Evolutionary conservation across 2,797 vertebrate species (phyloP).

Genomic region (Pseudochirops corinnae): DNA sequence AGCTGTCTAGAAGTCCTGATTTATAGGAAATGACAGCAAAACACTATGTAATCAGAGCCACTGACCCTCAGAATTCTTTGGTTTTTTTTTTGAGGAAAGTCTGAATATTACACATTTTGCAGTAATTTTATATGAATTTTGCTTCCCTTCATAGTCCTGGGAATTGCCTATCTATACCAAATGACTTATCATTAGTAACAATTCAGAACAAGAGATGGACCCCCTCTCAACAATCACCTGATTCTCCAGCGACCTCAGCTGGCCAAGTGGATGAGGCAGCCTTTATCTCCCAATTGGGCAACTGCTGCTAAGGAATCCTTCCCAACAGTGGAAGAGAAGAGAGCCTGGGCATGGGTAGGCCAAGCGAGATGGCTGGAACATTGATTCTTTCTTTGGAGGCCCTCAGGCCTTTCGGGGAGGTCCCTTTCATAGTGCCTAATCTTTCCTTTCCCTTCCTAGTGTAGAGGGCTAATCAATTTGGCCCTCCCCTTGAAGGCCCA

Average conservation of each 20-base stretch:
- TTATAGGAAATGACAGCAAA: slow-evolving; percentile 67
- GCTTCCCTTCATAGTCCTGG: slow-evolving; percentile 20
- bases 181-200: slow-evolving; percentile 54
- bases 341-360: background rate
- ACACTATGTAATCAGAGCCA: slow-evolving; percentile 68
- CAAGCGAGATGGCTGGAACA: background rate
- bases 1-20: slow-evolving; percentile 56
- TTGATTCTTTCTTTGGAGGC: background rate
- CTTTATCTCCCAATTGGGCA: background rate
- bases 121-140: slow-evolving; percentile 14
- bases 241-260: background rate
- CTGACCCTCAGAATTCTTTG: slow-evolving; percentile 16
- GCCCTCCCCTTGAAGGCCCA: background rate
- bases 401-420: background rate
- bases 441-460: background rate
- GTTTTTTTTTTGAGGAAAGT: slow-evolving; percentile 5
- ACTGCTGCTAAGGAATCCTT: background rate
- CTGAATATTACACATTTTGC: slow-evolving; percentile 4
- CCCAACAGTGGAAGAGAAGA: background rate
- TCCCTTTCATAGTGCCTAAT: background rate
- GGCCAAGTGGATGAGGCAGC: background rate
- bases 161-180: slow-evolving; percentile 33
- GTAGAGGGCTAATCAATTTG: background rate
- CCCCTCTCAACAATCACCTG: background rate
- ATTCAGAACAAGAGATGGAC: background rate